Conservation (phyloP, 2,888 invertebrate genomes). For the Buathra laborator region DNA sequence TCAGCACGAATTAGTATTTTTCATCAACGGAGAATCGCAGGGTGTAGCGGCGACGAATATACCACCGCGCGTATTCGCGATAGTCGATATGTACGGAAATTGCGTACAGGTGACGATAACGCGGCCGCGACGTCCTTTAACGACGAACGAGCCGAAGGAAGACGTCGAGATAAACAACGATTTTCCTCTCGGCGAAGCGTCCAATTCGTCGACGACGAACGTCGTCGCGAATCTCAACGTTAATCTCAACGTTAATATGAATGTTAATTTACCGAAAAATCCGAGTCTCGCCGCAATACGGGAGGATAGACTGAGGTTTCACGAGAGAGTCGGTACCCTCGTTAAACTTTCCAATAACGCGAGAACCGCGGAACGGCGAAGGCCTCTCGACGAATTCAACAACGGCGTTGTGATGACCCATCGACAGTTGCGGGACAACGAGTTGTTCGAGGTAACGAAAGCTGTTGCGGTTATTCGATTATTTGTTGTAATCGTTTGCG, state of each 20-base stretch:
- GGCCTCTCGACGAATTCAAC: constrained; percentile 97
- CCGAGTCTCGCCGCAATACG: constrained; percentile 80
- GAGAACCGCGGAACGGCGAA: constrained; percentile 93
- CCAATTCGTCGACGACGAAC: constrained; percentile 82
- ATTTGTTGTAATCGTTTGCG: not conserved
- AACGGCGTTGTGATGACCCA: constrained; percentile 98
- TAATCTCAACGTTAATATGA: constrained; percentile 83
- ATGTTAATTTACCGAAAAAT: constrained; percentile 83
- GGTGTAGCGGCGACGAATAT: constrained; percentile 94
- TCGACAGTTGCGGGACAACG: constrained; percentile 93
- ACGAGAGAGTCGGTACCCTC: constrained; percentile 94
- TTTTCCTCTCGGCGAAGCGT: constrained; percentile 77
- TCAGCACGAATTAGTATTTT: constrained; percentile 94
- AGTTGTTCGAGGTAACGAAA: constrained; percentile 92
- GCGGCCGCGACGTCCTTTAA: constrained; percentile 79
- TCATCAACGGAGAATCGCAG: constrained; percentile 95
- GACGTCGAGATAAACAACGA: constrained; percentile 82
- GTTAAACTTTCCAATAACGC: constrained; percentile 94
- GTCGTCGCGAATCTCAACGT: constrained; percentile 84
- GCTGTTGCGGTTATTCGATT: not conserved
- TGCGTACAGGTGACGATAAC: constrained; percentile 91
- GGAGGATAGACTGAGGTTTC: constrained; percentile 92
- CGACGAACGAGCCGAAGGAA: constrained; percentile 75
- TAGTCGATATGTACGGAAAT: constrained; percentile 94
- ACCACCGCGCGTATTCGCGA: constrained; percentile 91